These are phyloP conservation scores for Rhamnusium bicolor DNA, from an alignment of 2,888 invertebrate species.

Conservation along the genomic window DNA sequence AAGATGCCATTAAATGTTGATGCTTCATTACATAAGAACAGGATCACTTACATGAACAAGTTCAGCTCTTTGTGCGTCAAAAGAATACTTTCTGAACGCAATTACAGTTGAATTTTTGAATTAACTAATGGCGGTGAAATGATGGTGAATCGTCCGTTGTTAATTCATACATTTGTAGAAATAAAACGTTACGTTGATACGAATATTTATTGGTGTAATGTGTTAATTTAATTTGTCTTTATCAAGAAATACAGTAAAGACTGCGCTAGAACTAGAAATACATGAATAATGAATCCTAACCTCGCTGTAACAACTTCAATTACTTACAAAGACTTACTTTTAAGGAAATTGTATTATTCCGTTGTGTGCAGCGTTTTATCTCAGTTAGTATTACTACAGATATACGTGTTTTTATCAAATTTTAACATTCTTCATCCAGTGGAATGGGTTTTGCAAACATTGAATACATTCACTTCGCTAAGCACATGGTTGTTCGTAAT, in stretches of 20 bases:
- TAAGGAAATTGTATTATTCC: slow-evolving; percentile 74
- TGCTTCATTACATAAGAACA: too few relatives aligned
- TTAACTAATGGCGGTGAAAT: neutral
- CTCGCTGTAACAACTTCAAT: slow-evolving; percentile 57
- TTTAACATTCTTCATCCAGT: slow-evolving; percentile 78
- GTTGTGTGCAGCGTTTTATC: slow-evolving; percentile 66
- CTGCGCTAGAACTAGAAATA: neutral
- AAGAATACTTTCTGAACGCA: too few relatives aligned
- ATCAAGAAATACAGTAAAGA: neutral
- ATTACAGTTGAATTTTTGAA: neutral
- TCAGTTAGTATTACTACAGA: slow-evolving; percentile 63
- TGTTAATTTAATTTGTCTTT: neutral
- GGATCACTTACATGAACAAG: too few relatives aligned
- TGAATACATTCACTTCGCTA: slow-evolving; percentile 75
- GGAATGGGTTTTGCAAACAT: slow-evolving; percentile 77
- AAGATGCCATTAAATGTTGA: too few relatives aligned
- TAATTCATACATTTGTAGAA: neutral
- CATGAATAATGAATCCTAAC: slow-evolving; percentile 52
- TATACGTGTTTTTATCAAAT: slow-evolving; percentile 74
- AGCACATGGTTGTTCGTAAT: slow-evolving; percentile 80
- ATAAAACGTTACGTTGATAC: neutral
- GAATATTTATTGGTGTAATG: neutral
- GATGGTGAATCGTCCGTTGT: neutral
- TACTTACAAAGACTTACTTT: slow-evolving; percentile 75
- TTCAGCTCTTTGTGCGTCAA: too few relatives aligned